Base-by-base conservation (phyloP, 2,888 invertebrate genomes). In the Andrena minutula region DNA sequence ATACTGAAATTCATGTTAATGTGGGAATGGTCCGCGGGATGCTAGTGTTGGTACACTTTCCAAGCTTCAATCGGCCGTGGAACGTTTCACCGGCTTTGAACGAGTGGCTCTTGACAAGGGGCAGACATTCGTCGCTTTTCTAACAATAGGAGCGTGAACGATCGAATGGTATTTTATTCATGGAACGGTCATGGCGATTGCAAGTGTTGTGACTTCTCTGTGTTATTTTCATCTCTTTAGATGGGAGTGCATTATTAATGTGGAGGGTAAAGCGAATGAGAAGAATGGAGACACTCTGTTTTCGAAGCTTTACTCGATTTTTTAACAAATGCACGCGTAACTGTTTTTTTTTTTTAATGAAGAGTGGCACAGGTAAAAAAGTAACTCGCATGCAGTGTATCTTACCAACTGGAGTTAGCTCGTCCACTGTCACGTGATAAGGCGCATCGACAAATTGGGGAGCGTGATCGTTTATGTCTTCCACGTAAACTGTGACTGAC, bases 401-500 rank as follows among this genome's bases (percentile, higher is more conserved):
- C 88, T 88, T 72, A 97, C 97, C 97, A 86, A 96, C 95, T 53
- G 97, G 96, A 4, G 97, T 97, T 26, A 97, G 95, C 93, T 98
- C 98, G 88, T 97, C 97, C 23, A 98, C 97, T 58, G 96, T 96
- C 7, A 98, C 95, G 69, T 96, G 95, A 92, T 98, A 98, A 0
- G 98, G 98, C 0, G 97, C 96, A 82, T 97, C 96, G 64, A 96
- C 93, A 93, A 98, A 98, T 90, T 95, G 94, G 0, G 98, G 98
- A 0, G 96, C 95, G 93, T 98, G 97, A 94, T 98, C 98, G 91
- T 98, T 98, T 58, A 98, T 95, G 92, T 98, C 98, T 93, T 98
- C 98, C 6, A 98, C 97, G 93, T 98, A 98, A 5, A 98, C 97
- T 4, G 98, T 98, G 84, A 98, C 96, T 1, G 97, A 97, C 28